These are phyloP conservation scores for Oxyteleia sp. DNA, from an alignment of 2,888 invertebrate species.

Conservation along the genomic window DNA sequence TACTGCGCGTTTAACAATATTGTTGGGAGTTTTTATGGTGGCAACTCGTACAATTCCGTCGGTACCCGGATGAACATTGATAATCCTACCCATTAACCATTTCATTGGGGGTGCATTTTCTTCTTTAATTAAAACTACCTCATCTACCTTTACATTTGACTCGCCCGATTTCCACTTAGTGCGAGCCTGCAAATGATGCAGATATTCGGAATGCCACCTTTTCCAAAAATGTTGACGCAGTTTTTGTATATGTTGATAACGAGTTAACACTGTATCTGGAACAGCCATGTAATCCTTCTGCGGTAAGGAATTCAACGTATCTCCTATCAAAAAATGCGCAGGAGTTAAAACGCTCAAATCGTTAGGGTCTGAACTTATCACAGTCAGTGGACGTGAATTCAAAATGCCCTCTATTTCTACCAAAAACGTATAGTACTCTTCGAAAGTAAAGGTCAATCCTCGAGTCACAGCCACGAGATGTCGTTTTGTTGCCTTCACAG, in stretches of 20 bases:
- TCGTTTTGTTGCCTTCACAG: slow-evolving; percentile 1
- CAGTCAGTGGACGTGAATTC: slow-evolving; percentile 14
- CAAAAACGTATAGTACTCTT: slow-evolving; percentile 7
- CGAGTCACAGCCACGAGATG: slow-evolving; percentile 8
- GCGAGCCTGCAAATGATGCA: slow-evolving; percentile 14
- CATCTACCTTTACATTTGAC: background rate
- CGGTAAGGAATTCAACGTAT: background rate
- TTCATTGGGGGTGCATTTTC: slow-evolving; percentile 18
- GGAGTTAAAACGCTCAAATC: slow-evolving; percentile 5
- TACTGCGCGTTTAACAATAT: background rate
- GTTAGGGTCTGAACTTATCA: background rate
- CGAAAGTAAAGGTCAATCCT: slow-evolving; percentile 15
- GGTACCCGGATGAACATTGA: background rate
- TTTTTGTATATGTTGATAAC: slow-evolving; percentile 7
- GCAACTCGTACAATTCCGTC: slow-evolving; percentile 7
- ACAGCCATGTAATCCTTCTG: background rate
- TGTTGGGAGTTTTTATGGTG: slow-evolving; percentile 1
- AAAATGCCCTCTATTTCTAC: slow-evolving; percentile 2
- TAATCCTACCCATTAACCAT: slow-evolving; percentile 11
- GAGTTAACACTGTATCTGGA: background rate
- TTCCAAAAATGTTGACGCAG: slow-evolving; percentile 25
- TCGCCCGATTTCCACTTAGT: slow-evolving; percentile 11
- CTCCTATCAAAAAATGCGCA: slow-evolving; percentile 14
- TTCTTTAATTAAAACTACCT: slow-evolving; percentile 1
- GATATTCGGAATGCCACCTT: slow-evolving; percentile 5